Percentiles rank a stretch among this genome's conserved stretches.
phyloP scores from a whole-genome alignment of 2,113 vertebrate species.

The Tragelaphus buxtoni region DNA sequence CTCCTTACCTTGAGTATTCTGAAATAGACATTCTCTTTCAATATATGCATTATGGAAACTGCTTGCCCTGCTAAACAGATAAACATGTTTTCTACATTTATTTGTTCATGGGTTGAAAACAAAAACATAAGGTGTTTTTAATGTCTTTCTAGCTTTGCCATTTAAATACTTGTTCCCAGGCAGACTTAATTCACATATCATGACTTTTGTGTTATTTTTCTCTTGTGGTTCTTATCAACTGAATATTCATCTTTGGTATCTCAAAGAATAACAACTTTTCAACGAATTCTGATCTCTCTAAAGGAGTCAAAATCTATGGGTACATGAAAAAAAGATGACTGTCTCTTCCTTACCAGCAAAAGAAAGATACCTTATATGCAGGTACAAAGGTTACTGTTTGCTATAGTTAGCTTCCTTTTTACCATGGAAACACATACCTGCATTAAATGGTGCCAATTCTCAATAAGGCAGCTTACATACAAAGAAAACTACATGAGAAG shows the following conservation, averaged over 20 bases:
- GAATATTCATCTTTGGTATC: slow-evolving; percentile 59
- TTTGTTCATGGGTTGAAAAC: slow-evolving; percentile 68
- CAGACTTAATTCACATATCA: slow-evolving; percentile 60
- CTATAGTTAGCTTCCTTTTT: background rate
- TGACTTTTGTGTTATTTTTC: slow-evolving; percentile 29
- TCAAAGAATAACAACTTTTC: slow-evolving; percentile 39
- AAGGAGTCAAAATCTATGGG: slow-evolving; percentile 39
- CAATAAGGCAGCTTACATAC: slow-evolving; percentile 42
- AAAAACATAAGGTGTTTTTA: slow-evolving; percentile 63
- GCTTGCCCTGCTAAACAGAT: slow-evolving; percentile 64
- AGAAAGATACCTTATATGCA: background rate
- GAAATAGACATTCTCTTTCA: slow-evolving; percentile 50
- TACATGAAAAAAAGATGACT: background rate
- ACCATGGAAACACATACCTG: background rate
- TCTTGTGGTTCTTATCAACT: slow-evolving; percentile 62
- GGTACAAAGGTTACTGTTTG: background rate
- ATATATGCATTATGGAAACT: slow-evolving; percentile 43
- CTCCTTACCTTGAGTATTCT: slow-evolving; percentile 2
- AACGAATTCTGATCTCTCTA: slow-evolving; percentile 49
- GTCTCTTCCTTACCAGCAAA: background rate
- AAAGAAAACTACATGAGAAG: slow-evolving; percentile 38
- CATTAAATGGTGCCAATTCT: slow-evolving; percentile 49
- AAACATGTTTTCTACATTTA: slow-evolving; percentile 62
- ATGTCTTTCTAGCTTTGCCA: slow-evolving; percentile 56
- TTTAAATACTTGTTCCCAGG: slow-evolving; percentile 50